phyloP scores from a whole-genome alignment of 2,888 invertebrate genomes.

The Acleris literana region DNA sequence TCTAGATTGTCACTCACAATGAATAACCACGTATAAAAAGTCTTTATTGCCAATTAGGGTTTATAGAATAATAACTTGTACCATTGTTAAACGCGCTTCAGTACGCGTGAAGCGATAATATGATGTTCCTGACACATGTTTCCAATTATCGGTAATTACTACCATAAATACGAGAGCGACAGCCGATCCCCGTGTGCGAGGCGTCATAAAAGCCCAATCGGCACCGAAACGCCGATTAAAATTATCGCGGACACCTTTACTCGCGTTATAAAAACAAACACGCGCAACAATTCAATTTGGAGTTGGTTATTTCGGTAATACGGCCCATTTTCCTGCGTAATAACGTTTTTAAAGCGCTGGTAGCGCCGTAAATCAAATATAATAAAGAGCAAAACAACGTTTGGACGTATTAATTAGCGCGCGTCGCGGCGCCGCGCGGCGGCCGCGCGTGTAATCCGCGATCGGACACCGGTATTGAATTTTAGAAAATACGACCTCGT shows the following conservation, averaged over 20 bases:
- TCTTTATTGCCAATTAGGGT: no score
- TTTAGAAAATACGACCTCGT: constrained; percentile 62
- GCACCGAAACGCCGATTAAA: constrained; percentile 57
- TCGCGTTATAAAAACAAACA: constrained; percentile 66
- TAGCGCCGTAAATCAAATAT: constrained; percentile 69
- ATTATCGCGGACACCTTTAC: constrained; percentile 61
- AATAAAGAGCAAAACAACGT: constrained; percentile 72
- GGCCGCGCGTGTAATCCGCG: constrained; percentile 39
- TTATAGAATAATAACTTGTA: no score
- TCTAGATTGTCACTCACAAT: no score
- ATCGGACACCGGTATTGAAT: constrained; percentile 59
- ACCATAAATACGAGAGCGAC: constrained; percentile 22
- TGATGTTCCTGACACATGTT: constrained; percentile 27
- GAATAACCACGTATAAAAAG: no score
- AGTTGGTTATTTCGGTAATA: constrained; percentile 68
- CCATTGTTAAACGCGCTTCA: no score
- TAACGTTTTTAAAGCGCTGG: constrained; percentile 68
- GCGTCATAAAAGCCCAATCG: constrained; percentile 45
- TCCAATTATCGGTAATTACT: constrained; percentile 29
- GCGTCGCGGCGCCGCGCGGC: constrained; percentile 35
- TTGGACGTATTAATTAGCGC: constrained; percentile 70
- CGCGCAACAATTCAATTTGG: constrained; percentile 67
- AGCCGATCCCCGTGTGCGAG: constrained; percentile 28
- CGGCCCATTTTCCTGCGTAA: constrained; percentile 59
- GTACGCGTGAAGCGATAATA: constrained; percentile 18